These are phyloP conservation scores for Nyctereutes procyonoides DNA, from an alignment of 2,113 vertebrate species.

Conservation along the genomic window DNA sequence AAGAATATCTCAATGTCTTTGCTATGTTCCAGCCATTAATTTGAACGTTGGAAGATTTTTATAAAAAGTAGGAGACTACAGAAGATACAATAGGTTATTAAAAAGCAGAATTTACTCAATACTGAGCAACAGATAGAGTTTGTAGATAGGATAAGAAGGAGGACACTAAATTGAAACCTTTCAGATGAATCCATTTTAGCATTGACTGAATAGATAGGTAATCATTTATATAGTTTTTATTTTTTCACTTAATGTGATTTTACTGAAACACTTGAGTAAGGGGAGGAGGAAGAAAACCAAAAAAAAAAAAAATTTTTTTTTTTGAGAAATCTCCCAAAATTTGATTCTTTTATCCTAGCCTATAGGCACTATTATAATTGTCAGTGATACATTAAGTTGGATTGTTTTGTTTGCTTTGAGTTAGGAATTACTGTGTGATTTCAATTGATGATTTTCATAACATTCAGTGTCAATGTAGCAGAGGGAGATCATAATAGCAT, in stretches of 20 bases:
- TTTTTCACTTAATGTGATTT: constrained; percentile 48
- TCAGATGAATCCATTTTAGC: not conserved
- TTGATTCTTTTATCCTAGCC: not conserved
- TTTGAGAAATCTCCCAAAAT: constrained; percentile 40
- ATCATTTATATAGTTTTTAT: constrained; percentile 1
- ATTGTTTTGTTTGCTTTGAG: constrained; percentile 65
- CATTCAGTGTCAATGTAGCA: constrained; percentile 70
- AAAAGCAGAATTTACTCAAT: constrained; percentile 51
- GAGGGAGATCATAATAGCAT: constrained; percentile 62
- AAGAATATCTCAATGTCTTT: constrained; percentile 47
- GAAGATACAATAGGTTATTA: not conserved
- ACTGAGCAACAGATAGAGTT: constrained; percentile 3
- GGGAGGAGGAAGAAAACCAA: not conserved
- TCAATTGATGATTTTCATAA: constrained; percentile 45
- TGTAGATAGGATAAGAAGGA: not conserved
- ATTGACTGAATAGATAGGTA: not conserved
- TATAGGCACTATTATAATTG: constrained; percentile 40
- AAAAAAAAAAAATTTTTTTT: not conserved
- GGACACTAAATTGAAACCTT: not conserved
- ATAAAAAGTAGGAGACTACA: constrained; percentile 37
- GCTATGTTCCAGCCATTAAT: constrained; percentile 55
- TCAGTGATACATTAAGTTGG: constrained; percentile 57
- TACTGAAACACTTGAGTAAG: constrained; percentile 27
- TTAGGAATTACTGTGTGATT: constrained; percentile 63
- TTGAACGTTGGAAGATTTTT: constrained; percentile 52